Percentiles rank a stretch among this genome's conserved stretches.
Conservation (phyloP, 2,797 vertebrate species). For the Octomys mimax region DNA sequence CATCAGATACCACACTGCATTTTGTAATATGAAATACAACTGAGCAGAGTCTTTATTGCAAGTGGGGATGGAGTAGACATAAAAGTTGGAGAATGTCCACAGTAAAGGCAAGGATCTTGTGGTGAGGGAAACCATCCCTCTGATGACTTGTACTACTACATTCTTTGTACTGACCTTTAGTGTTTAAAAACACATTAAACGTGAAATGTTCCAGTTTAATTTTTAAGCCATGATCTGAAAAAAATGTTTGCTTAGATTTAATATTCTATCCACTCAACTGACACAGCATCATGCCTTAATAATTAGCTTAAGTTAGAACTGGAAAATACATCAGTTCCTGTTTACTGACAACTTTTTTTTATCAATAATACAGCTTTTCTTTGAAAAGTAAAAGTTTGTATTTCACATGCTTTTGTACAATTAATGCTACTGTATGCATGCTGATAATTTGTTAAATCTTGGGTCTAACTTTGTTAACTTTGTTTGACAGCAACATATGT, state of each 20-base stretch:
- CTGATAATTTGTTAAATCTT: too few species aligned
- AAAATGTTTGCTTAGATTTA: background rate
- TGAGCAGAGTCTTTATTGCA: slow-evolving; percentile 50
- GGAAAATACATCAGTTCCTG: background rate
- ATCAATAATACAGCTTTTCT: too few species aligned
- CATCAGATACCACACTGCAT: slow-evolving; percentile 36
- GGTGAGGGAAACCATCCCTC: background rate
- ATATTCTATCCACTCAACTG: background rate
- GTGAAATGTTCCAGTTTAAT: slow-evolving; percentile 1
- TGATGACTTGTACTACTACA: background rate
- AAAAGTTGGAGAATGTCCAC: background rate
- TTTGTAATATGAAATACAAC: slow-evolving; percentile 53
- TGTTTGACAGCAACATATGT: too few species aligned
- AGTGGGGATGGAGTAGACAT: background rate
- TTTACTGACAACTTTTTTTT: too few species aligned
- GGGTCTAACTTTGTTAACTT: too few species aligned
- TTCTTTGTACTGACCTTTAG: background rate
- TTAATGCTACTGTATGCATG: too few species aligned
- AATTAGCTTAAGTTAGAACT: slow-evolving; percentile 22
- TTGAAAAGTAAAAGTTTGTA: too few species aligned
- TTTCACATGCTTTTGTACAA: too few species aligned
- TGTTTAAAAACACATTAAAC: slow-evolving; percentile 48
- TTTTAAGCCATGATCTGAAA: background rate
- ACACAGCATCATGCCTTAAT: slow-evolving; percentile 23
- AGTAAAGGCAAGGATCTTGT: background rate